phyloP scores from a whole-genome alignment of 2,888 invertebrate genomes.

The Aromia moschata region DNA sequence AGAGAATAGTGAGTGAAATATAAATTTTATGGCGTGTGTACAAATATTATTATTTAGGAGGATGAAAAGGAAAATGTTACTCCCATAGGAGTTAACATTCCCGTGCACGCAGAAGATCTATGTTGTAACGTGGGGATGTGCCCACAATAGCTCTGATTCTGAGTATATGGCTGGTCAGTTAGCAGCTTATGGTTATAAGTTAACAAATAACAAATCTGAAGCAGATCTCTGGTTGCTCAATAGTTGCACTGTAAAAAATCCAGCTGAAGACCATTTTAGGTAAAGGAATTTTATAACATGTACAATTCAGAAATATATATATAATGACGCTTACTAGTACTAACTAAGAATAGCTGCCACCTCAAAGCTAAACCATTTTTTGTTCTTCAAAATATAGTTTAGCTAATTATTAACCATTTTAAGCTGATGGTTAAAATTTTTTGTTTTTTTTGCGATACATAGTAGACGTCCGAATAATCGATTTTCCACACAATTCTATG shows the following conservation, averaged over 20 bases:
- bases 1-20: constrained; percentile 35
- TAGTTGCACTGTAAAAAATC: constrained; percentile 98
- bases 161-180: constrained; percentile 99
- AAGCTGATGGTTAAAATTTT: not conserved
- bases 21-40: not conserved
- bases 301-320: no score
- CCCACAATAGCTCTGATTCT: constrained; percentile 96
- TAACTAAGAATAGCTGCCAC: no score
- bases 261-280: constrained; percentile 94
- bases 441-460: not conserved
- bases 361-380: not conserved
- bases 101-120: constrained; percentile 84
- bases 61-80: constrained; percentile 28
- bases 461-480: no score
- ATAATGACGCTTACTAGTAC: no score
- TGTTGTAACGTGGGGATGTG: constrained; percentile 97
- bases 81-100: constrained; percentile 59
- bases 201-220: constrained; percentile 80
- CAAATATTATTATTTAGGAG: constrained; percentile 6
- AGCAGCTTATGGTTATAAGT: constrained; percentile 84
- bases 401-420: not conserved
- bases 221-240: constrained; percentile 97
- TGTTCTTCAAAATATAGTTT: not conserved
- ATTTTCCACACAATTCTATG: no score
- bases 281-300: constrained; percentile 45